Conservation (phyloP, 2,797 vertebrate species). For the Oryzias sinensis region DNA sequence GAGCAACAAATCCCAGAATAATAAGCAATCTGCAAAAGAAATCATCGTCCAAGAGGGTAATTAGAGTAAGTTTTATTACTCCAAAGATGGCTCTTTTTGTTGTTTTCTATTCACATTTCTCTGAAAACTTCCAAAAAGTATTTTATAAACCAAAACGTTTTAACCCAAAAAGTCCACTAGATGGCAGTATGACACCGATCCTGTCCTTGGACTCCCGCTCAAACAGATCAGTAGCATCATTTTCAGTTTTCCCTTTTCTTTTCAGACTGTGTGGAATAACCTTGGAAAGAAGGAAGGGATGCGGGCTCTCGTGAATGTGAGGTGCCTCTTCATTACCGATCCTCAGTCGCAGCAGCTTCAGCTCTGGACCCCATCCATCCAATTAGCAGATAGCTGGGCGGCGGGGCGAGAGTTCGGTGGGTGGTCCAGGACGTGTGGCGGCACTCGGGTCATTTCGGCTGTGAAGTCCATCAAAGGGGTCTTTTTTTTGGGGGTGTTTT, state of each 20-base stretch:
- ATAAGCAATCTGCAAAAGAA: conserved; percentile 64
- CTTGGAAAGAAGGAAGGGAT: conserved; percentile 41
- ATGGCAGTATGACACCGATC: conserved; percentile 55
- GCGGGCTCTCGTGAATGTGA: conserved; percentile 38
- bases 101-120: background rate
- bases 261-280: conserved; percentile 46
- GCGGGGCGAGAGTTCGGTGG: conserved; percentile 25
- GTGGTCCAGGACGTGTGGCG: conserved; percentile 41
- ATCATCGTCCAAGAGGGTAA: conserved; percentile 56
- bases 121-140: no score
- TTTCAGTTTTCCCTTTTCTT: no score
- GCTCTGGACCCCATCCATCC: conserved; percentile 57
- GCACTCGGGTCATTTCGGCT: conserved; percentile 37
- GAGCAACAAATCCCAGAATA: conserved; percentile 66
- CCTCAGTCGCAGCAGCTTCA: conserved; percentile 25
- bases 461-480: conserved; percentile 39
- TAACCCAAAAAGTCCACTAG: conserved; percentile 33
- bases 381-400: conserved; percentile 56
- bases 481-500: conserved; percentile 9
- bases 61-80: conserved; percentile 18
- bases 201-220: conserved; percentile 6
- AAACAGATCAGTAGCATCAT: background rate
- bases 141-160: no score
- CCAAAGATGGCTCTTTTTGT: background rate
- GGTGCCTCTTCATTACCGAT: conserved; percentile 41